Base-by-base conservation (phyloP, 2,888 invertebrate species). In the Melieria crassipennis region DNA sequence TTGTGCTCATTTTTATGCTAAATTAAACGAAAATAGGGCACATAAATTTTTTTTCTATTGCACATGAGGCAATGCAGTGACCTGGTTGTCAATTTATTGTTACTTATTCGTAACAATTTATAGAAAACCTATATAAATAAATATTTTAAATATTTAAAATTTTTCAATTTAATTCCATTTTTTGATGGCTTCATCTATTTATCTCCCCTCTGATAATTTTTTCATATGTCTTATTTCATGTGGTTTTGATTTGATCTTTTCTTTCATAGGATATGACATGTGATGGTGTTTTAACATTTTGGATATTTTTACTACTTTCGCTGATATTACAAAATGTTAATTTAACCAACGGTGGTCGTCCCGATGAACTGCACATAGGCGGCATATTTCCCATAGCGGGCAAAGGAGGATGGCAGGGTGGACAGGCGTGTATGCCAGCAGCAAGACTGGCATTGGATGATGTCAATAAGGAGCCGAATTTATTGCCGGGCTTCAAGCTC, bases 321-420 rank as follows among this genome's bases (percentile, higher is more conserved):
- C 80, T 86, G 77, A 83, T 83, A 79, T 80, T 83, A 75, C 80
- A 83, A 75, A 82, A 83, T 79, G 81, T 83, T 76, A 78, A 82
- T 79, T 80, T 82, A 77, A 84, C 82, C 75, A 82, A 81, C 76
- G 86, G 84, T 75, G 84, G 85, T 47, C 82, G 83, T 55, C 81
- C 84, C 76, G 92, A 93, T 87, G 94, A 94, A 82, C 88, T 98
- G 80, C 96, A 98, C 88, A 96, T 98, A 86, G 99, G 98, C 69
- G 99, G 97, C 69, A 98, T 99, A 83, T 99, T 99, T 87, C 99
- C 99, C 55, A 98, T 99, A 89, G 93, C 91, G 70, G 98, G 97
- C 65, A 93, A 95, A 83, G 96, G 97, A 65, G 98, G 98, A 79
- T 99, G 98, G 98, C 97, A 98, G 83, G 99, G 99, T 50, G 99